Evolutionary conservation across 2,888 invertebrate genomes (phyloP), one percentile per base, ranked within the genome.

Genomic region (Ganaspis brasiliensis): DNA sequence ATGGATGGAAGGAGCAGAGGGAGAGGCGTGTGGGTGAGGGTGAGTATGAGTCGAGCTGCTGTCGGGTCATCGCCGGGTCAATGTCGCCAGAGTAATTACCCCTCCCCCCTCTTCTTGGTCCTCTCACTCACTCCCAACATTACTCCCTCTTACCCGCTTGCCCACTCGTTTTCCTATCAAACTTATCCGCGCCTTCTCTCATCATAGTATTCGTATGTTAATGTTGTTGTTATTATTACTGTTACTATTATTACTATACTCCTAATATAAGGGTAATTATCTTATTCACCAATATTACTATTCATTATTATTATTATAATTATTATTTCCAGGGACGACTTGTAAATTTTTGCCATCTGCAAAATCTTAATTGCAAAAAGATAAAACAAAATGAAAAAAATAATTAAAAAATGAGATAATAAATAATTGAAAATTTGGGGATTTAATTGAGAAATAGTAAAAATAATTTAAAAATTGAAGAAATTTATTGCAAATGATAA

Each of bases 1-100:
- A 57, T 49, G 52, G 63, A 59, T 73, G 76, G 81, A 73, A 76
- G 26, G 67, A 37, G 40, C 40, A 55, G 56, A 37, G 72, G n/a
- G 79, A 79, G 82, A 83, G 83, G 80, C 80, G 83, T 80, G 79
- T 79, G 81, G 80, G 78, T 49, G 75, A 78, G 76, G 78, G 82
- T 75, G 55, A 76, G 77, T 72, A 79, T 79, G 82, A 85, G 82
- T 82, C 82, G 83, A 83, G 83, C 83, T 87, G 83, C 85, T 87
- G 87, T 86, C 86, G 87, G 89, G 89, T 89, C 88, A 87, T 85
- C 87, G 88, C 86, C 89, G 89, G 90, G 90, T 89, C 90, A 90
- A 90, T 90, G 90, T 90, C 90, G 88, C 88, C 88, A 85, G 88
- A 87, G 89, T 90, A 89, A 90, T 90, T 89, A 89, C 87, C 87